Evolutionary conservation across 1,140 invertebrate species (phyloP), one percentile per base, ranked within the genome.

Genomic region (Pseudomyrmex cubaensis): DNA sequence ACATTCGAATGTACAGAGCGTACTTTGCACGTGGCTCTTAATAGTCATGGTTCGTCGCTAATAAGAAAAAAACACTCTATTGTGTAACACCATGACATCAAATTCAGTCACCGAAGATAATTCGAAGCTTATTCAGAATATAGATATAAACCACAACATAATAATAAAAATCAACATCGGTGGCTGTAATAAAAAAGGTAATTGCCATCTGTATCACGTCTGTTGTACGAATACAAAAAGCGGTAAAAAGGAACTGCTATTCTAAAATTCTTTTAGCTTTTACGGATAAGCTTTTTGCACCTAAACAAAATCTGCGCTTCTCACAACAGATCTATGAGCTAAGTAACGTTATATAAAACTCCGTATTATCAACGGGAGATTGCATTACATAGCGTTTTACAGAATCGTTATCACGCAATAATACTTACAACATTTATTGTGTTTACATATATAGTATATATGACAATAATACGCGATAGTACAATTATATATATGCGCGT

Each of bases 311-410:
- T 78, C 76, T 70, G 17, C 35, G 48, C 57, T 78, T 69, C 54
- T 15, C 15, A 17, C 8, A 8, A 63, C 25, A 59, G 35, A 73
- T 54, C 74, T 70, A 75, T 35, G 82, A 69, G 76, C 17, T 54
- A 84, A 84, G 56, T 63, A 87, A 87, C 20, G 57, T 87, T 89
- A 90, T 87, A 88, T 83, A 85, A 90, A 90, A 90, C 78, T 87
- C 57, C 70, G 85, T 62, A 78, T 50, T 69, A 78, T 70, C 66
- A 89, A 87, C 69, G 56, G 59, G 56, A 17, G 44, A 72, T 25
- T 70, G 44, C 44, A 35, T 87, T 63, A 59, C 73, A 80, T 74
- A 86, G 82, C 86, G 72, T 87, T 87, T 87, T 75, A 87, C 69
- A 84, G 73, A 70, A 80, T 84, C 56, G 52, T 87, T 67, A 78